Evolutionary conservation across 2,113 vertebrate species (phyloP).

Genomic region (Emydocephalus ijimae): DNA sequence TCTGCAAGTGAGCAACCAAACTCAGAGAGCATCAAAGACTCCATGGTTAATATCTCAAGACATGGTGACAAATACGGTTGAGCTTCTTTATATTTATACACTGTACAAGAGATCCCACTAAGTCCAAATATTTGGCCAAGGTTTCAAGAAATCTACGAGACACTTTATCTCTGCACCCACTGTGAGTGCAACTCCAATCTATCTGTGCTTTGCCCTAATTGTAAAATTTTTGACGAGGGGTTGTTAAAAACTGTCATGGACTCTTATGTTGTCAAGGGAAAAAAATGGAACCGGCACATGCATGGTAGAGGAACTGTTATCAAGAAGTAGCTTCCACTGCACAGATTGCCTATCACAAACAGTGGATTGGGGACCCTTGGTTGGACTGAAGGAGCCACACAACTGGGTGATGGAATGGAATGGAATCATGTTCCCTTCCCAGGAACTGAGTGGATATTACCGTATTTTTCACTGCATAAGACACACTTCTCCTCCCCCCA

Average conservation of each 20-base stretch:
- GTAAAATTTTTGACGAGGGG: not conserved
- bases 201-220: not conserved
- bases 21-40: not conserved
- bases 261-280: not conserved
- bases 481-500: too few species aligned
- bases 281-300: not conserved
- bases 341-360: not conserved
- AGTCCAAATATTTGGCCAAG: not conserved
- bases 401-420: not conserved
- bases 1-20: not conserved
- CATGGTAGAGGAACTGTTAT: not conserved
- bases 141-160: not conserved
- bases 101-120: not conserved
- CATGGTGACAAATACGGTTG: not conserved
- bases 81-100: not conserved
- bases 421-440: not conserved
- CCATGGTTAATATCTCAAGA: not conserved
- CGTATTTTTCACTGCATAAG: too few species aligned
- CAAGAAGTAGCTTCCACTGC: not conserved
- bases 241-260: not conserved
- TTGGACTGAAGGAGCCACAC: not conserved
- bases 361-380: not conserved
- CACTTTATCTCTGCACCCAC: not conserved
- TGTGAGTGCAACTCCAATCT: not conserved
- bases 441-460: not conserved